Base-by-base conservation (phyloP, 2,797 vertebrate genomes). In the Aythya fuligula region DNA sequence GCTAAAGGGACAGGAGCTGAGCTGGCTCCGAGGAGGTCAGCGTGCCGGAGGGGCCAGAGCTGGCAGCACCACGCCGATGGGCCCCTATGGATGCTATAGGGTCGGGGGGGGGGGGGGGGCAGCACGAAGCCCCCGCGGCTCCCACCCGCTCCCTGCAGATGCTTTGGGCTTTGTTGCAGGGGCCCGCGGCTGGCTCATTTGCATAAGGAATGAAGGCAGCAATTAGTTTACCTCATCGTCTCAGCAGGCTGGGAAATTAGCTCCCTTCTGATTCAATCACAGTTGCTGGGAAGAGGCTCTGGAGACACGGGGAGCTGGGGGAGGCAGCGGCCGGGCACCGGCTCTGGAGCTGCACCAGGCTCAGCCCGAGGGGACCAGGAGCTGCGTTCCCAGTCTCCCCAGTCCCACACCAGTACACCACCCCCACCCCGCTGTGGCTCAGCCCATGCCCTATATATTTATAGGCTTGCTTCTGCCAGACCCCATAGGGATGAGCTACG, bases 51-150 rank as follows among this genome's bases (percentile, higher is more conserved):
- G 34, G 30, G 41, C 16, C 38, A 9, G 81, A 27, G 81, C 73
- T 8, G 43, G 0, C 16, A 30, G 61, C 21, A 18, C 9, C 9
- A 0, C 0, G 3, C 11, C 2, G 7, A 2, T 2, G 8, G 47
- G 78, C 7, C 25, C 0, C 5, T 5, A 7, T 2, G 78, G 79
- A 17, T 60, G 67, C 78, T 25, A 1, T 4, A 2, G 0, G 2
- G 11, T 17, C 38, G 5, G 56, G 3, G 43, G 43, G 3, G 43
- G 56, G 5, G 56, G 3, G 43, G 43, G 3, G 43, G 56, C 2
- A 27, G 25, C 24, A 2, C 0, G 7, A 39, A 54, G 8, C 18
- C 66, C 66, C 61, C 4, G 34, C 6, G 5, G 60, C 32, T 80
- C 56, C 83, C 65, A 34, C 21, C 18, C 64, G 1, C 34, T 38